Base-by-base conservation (phyloP, 1,140 invertebrate species). In the Zaprionus taronus region DNA sequence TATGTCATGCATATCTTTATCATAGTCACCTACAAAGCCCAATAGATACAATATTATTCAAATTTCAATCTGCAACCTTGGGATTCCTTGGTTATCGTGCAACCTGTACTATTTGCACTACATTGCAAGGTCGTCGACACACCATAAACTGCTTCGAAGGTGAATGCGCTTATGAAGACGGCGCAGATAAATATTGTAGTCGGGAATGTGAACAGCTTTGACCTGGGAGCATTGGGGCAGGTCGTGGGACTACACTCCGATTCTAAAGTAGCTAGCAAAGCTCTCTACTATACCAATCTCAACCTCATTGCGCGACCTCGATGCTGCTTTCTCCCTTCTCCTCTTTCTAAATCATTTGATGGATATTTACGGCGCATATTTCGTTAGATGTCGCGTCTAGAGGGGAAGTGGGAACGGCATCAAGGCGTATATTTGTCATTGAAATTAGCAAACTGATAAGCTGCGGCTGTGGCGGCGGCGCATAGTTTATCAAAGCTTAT, bases 401-500 rank as follows among this genome's bases (percentile, higher is more conserved):
- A 44, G 15, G 41, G 5, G 9, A n/a, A 4, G n/a, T 34, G 41
- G 41, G 2, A 17, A 17, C 6, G 5, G 38, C n/a, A 41, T 17
- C 6, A 17, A 1, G 2, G 2, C n/a, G 41, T 17, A 47, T 47
- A 47, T 47, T 47, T 51, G 20, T 51, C 17, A 51, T 24, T 22
- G 20, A 51, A 51, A 47, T 47, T 51, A 24, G 47, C 47, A 51
- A 51, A 51, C 47, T 51, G 47, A 51, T 51, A 51, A 51, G 47
- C 2, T 5, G 11, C n/a, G 41, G 9, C 20, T 9, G 17, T 2
- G n/a, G 28, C 6, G 38, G 14, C 15, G 47, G 47, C 9, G 9
- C 47, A 51, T 51, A 51, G 47, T 24, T 51, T 51, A 22, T 51
- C 47, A 12, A 4, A 20, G 20, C 47, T 51, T 51, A 51, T 51